Conservation (phyloP, 2,113 vertebrate species). For the Pollimyrus isidori region DNA sequence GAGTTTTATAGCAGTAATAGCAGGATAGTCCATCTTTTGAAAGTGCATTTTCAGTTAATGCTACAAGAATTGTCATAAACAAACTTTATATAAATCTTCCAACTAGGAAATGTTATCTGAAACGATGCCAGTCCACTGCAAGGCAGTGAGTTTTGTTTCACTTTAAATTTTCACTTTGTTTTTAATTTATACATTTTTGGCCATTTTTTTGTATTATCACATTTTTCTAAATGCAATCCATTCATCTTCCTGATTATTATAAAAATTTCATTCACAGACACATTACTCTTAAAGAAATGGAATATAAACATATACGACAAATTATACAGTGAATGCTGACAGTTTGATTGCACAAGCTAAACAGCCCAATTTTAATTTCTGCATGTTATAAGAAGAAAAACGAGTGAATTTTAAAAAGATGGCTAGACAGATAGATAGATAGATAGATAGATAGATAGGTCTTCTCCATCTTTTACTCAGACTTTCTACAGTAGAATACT, state of each 20-base stretch:
- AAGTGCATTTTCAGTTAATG: not conserved
- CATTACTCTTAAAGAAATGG: not conserved
- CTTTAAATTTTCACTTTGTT: not conserved
- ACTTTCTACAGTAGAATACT: not conserved
- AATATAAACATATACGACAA: not conserved
- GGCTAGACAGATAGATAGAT: not conserved
- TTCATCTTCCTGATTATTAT: not conserved
- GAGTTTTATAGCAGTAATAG: not conserved
- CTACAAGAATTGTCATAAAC: not conserved
- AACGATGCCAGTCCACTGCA: not conserved
- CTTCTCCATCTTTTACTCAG: not conserved
- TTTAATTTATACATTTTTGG: not conserved
- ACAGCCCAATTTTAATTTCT: not conserved
- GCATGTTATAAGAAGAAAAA: not conserved
- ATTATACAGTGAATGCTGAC: not conserved
- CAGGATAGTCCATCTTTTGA: not conserved
- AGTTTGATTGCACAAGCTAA: not conserved
- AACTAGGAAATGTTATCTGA: not conserved
- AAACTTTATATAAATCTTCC: not conserved
- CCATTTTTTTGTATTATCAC: not conserved
- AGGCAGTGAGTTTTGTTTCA: not conserved
- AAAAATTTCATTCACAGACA: not conserved
- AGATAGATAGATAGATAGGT: not conserved
- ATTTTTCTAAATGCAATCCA: not conserved
- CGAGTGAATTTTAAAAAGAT: not conserved